A percentile compares a stretch with the other conserved stretches of the same genome.
These are phyloP conservation scores for Barbus barbus DNA, from an alignment of 2,113 vertebrate species.

Conservation along the genomic window DNA sequence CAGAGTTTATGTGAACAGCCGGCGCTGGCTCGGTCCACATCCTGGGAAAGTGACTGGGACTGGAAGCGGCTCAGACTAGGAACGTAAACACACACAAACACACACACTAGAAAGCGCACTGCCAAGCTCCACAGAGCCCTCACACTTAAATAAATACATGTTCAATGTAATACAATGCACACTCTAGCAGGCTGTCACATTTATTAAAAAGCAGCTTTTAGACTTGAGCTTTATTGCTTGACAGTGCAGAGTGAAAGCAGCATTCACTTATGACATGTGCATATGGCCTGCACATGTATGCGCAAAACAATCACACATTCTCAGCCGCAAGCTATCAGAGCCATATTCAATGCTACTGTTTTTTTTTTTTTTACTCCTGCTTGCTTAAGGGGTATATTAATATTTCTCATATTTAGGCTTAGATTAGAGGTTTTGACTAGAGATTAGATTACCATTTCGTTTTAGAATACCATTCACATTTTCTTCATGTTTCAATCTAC, in stretches of 20 bases:
- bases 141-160: slow-evolving; percentile 19
- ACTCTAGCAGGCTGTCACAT: slow-evolving; percentile 16
- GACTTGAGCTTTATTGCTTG: slow-evolving; percentile 1
- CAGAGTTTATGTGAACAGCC: slow-evolving; percentile 52
- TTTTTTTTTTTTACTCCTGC: slow-evolving; percentile 18
- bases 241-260: background rate
- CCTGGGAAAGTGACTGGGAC: slow-evolving; percentile 43
- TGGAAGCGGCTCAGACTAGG: slow-evolving; percentile 43
- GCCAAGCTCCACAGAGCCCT: background rate
- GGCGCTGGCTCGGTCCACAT: slow-evolving; percentile 37
- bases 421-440: background rate
- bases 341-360: background rate
- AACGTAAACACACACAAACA: slow-evolving; percentile 44
- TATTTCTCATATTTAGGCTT: background rate
- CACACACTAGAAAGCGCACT: slow-evolving; percentile 1
- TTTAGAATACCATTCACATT: too few relatives aligned
- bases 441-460: too few relatives aligned
- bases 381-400: slow-evolving; percentile 26
- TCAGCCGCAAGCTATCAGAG: background rate
- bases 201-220: slow-evolving; percentile 35
- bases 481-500: background rate
- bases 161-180: slow-evolving; percentile 26
- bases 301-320: background rate
- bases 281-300: slow-evolving; percentile 19
- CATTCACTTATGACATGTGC: background rate